A percentile compares a stretch with the other conserved stretches of the same genome.
Conservation (phyloP, 1,140 invertebrate genomes). For the Drosophila arawakana region DNA sequence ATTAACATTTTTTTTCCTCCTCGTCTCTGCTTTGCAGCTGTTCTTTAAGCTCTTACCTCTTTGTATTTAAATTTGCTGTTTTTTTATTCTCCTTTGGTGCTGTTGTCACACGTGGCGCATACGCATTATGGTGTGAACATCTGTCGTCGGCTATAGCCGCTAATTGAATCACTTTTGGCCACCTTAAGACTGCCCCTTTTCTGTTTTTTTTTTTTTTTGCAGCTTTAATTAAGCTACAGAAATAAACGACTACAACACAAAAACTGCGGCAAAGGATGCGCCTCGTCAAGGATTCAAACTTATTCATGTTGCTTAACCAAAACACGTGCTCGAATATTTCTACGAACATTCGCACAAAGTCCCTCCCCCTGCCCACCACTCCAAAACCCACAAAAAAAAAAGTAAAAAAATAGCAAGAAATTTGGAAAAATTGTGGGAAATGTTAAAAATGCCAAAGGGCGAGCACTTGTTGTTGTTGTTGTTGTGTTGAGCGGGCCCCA, state of each 20-base stretch:
- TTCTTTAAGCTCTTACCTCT: neutral
- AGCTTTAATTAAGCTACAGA: conserved; percentile 31
- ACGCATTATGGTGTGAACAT: conserved; percentile 4
- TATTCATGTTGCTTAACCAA: conserved; percentile 24
- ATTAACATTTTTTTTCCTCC: conserved; percentile 31
- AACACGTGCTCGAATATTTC: conserved; percentile 25
- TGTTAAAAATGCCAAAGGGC: conserved; percentile 34
- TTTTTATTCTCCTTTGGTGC: neutral
- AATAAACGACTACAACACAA: neutral
- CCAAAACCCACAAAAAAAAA: neutral
- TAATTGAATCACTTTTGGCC: conserved; percentile 44
- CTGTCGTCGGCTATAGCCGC: neutral
- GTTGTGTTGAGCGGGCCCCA: neutral
- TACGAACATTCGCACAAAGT: neutral
- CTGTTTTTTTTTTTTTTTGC: conserved; percentile 6
- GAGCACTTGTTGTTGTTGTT: conserved; percentile 2
- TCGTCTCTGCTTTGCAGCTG: neutral
- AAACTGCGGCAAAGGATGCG: neutral
- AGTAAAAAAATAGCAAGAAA: conserved; percentile 6
- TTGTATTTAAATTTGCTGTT: neutral
- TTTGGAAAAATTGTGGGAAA: conserved; percentile 24
- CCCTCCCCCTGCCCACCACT: no score
- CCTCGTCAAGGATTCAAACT: neutral
- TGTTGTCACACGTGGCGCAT: conserved; percentile 16
- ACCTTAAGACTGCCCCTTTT: conserved; percentile 11